These are phyloP conservation scores for Phragmatobia fuliginosa DNA, from an alignment of 2,888 invertebrate species.

Conservation along the genomic window DNA sequence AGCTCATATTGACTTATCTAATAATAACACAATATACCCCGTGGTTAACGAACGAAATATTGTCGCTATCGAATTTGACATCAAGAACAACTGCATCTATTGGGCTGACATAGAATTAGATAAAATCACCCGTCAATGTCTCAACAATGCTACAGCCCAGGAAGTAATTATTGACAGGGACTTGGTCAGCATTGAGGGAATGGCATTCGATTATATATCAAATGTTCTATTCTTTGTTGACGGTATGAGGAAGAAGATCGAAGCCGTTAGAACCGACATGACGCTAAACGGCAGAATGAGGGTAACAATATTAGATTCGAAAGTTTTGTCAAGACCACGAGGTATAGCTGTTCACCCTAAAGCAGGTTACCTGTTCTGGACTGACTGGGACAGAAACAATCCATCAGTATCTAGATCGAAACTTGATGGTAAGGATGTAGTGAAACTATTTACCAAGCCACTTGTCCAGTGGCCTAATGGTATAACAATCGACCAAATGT, in stretches of 20 bases:
- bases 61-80: slow-evolving; percentile 95
- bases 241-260: slow-evolving; percentile 92
- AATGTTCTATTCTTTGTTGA: slow-evolving; percentile 96
- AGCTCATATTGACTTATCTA: slow-evolving; percentile 89
- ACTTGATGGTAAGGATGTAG: slow-evolving; percentile 91
- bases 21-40: slow-evolving; percentile 89
- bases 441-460: slow-evolving; percentile 88
- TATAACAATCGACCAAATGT: slow-evolving; percentile 93
- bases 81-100: slow-evolving; percentile 93
- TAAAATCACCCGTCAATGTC: slow-evolving; percentile 92
- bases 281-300: slow-evolving; percentile 89
- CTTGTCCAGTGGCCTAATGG: slow-evolving; percentile 95
- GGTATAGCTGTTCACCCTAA: slow-evolving; percentile 94
- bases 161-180: slow-evolving; percentile 92
- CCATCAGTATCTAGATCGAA: slow-evolving; percentile 93
- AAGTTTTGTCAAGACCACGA: slow-evolving; percentile 90
- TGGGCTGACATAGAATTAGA: slow-evolving; percentile 95
- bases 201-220: slow-evolving; percentile 96
- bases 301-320: slow-evolving; percentile 90
- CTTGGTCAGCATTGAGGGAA: slow-evolving; percentile 93
- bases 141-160: slow-evolving; percentile 88
- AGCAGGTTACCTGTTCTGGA: slow-evolving; percentile 93
- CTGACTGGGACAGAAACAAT: slow-evolving; percentile 93
- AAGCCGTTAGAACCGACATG: slow-evolving; percentile 90
- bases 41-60: slow-evolving; percentile 91